These are phyloP conservation scores for Lasioglossum morio DNA, from an alignment of 2,888 invertebrate genomes.

Conservation along the genomic window DNA sequence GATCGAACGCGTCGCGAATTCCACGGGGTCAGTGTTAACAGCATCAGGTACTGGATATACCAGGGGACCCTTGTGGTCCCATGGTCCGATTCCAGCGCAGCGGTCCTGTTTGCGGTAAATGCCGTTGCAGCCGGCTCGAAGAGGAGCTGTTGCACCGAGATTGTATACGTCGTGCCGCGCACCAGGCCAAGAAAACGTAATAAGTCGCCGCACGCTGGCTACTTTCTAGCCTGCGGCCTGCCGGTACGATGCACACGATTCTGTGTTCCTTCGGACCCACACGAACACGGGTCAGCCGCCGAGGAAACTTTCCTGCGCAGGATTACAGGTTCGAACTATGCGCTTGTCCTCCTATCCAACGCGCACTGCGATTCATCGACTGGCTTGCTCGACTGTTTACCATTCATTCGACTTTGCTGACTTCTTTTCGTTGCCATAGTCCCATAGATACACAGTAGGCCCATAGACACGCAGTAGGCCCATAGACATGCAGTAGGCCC, in stretches of 20 bases:
- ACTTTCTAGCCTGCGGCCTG: slow-evolving; percentile 80
- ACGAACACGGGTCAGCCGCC: slow-evolving; percentile 15
- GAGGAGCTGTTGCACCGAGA: slow-evolving; percentile 47
- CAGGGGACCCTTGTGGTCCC: background rate
- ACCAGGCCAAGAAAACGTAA: slow-evolving; percentile 63
- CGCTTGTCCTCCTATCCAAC: slow-evolving; percentile 11
- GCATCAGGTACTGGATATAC: background rate
- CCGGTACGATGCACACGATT: slow-evolving; percentile 54
- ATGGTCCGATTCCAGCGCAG: slow-evolving; percentile 40
- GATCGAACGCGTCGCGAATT: slow-evolving; percentile 21
- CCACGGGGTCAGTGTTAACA: slow-evolving; percentile 46
- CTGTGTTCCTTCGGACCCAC: slow-evolving; percentile 58
- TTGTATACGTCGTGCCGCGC: slow-evolving; percentile 50
- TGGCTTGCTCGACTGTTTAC: background rate
- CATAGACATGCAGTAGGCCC: no score
- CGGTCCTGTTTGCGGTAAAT: slow-evolving; percentile 57
- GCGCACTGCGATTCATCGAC: slow-evolving; percentile 37
- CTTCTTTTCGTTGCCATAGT: background rate
- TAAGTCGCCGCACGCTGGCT: slow-evolving; percentile 64
- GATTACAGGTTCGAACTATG: slow-evolving; percentile 31
- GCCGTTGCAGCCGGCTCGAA: slow-evolving; percentile 52
- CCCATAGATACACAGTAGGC: no score
- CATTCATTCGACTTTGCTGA: background rate
- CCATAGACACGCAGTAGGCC: no score
- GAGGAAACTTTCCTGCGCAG: slow-evolving; percentile 43